phyloP scores from a whole-genome alignment of 1,140 invertebrate species.

The Cecropterus lyciades region DNA sequence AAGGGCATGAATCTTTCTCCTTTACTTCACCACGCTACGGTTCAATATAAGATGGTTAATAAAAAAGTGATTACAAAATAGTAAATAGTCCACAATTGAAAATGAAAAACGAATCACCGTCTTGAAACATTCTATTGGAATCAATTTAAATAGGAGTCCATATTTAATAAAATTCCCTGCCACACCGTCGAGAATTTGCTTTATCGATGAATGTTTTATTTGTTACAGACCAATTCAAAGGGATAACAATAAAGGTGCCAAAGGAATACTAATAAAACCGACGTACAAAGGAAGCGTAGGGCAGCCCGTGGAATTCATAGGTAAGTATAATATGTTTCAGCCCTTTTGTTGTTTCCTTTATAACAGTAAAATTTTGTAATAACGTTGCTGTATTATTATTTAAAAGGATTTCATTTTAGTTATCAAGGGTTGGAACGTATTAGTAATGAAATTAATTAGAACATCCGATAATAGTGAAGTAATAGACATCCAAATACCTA shows the following conservation, averaged over 20 bases:
- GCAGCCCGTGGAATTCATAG: constrained; percentile 97
- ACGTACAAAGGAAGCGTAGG: constrained; percentile 94
- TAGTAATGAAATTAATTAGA: no score
- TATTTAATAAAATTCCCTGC: constrained; percentile 19
- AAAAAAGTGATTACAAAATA: no score
- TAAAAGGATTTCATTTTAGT: no score
- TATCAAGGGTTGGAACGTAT: no score
- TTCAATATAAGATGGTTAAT: no score
- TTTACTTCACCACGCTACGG: no score
- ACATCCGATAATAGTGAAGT: no score
- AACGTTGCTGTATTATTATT: not conserved
- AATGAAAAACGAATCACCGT: no score
- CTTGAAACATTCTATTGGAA: constrained; percentile 6
- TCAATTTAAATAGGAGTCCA: constrained; percentile 18
- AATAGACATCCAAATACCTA: no score
- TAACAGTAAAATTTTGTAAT: not conserved
- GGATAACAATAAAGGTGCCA: constrained; percentile 86
- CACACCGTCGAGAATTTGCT: constrained; percentile 29
- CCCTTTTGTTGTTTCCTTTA: constrained; percentile 12
- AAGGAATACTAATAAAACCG: constrained; percentile 93
- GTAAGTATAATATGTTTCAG: constrained; percentile 85
- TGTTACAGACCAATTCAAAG: constrained; percentile 76
- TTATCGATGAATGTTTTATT: constrained; percentile 45
- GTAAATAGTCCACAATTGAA: no score
- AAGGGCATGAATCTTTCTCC: no score